Evolutionary conservation across 2,113 vertebrate genomes (phyloP).

Genomic region (Etia nguti): DNA sequence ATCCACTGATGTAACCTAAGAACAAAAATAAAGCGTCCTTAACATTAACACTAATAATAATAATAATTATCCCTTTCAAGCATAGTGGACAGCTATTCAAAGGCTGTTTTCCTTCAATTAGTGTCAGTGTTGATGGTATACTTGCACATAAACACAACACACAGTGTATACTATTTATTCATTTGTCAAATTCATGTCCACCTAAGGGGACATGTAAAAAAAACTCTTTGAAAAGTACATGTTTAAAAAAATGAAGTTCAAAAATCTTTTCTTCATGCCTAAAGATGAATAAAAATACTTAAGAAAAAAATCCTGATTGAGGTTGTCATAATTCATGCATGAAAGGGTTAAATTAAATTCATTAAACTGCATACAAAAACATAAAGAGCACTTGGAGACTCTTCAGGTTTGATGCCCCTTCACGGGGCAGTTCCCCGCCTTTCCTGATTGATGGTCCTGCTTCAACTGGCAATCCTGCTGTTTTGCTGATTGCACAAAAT

Average conservation of each 20-base stretch:
- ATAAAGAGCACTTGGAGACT: not conserved
- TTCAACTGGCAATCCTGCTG: not conserved
- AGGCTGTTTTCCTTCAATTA: not conserved
- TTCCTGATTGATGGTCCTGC: not conserved
- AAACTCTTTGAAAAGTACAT: not conserved
- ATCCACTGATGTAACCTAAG: fast-evolving
- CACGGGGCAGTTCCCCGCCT: not conserved
- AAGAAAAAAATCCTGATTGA: not conserved
- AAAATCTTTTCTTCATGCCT: not conserved
- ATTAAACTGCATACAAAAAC: not conserved
- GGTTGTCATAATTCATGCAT: fast-evolving
- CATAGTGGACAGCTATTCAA: not conserved
- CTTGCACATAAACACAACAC: not conserved
- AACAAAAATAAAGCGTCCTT: not conserved
- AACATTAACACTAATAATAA: not conserved
- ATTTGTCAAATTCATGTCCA: not conserved
- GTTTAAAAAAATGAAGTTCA: fast-evolving
- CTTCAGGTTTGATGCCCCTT: fast-evolving
- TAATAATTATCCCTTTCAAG: not conserved
- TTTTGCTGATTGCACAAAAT: not conserved
- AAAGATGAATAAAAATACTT: not conserved
- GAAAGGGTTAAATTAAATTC: fast-evolving
- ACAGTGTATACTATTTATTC: not conserved
- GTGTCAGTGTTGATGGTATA: not conserved
- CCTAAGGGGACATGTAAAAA: not conserved